Conservation (phyloP, 2,113 vertebrate genomes). For the Corynorhinus townsendii region DNA sequence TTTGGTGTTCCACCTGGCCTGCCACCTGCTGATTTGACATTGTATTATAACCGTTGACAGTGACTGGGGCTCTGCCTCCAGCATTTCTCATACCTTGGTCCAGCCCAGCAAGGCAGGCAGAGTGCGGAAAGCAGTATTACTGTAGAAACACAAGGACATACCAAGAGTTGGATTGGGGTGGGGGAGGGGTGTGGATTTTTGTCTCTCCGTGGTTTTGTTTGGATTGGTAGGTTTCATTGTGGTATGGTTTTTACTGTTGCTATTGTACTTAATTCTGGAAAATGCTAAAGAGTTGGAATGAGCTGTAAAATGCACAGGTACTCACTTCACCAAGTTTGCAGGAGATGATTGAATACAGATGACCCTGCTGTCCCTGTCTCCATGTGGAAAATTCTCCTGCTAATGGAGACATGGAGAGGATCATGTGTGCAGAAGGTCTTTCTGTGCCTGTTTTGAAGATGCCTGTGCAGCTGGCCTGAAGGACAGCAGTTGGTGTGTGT, state of each 20-base stretch:
- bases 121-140: slow-evolving; percentile 77
- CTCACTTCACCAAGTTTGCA: slow-evolving; percentile 62
- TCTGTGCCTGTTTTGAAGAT: slow-evolving; percentile 75
- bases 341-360: slow-evolving; percentile 64
- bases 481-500: slow-evolving; percentile 63
- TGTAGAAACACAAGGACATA: slow-evolving; percentile 28
- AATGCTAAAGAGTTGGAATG: not conserved
- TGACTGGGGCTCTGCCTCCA: slow-evolving; percentile 64
- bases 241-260: slow-evolving; percentile 48
- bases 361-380: slow-evolving; percentile 72
- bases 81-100: not conserved
- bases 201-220: not conserved
- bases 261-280: slow-evolving; percentile 30
- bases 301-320: not conserved
- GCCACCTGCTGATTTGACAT: slow-evolving; percentile 81
- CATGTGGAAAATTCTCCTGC: slow-evolving; percentile 70
- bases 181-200: not conserved
- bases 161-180: slow-evolving; percentile 8
- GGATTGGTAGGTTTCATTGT: not conserved
- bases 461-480: slow-evolving; percentile 55
- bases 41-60: slow-evolving; percentile 7
- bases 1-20: slow-evolving; percentile 82
- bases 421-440: slow-evolving; percentile 65
- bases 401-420: slow-evolving; percentile 69
- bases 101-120: slow-evolving; percentile 67